Evolutionary conservation across 2,113 vertebrate species (phyloP).

Genomic region (Leptobrachium leishanense): DNA sequence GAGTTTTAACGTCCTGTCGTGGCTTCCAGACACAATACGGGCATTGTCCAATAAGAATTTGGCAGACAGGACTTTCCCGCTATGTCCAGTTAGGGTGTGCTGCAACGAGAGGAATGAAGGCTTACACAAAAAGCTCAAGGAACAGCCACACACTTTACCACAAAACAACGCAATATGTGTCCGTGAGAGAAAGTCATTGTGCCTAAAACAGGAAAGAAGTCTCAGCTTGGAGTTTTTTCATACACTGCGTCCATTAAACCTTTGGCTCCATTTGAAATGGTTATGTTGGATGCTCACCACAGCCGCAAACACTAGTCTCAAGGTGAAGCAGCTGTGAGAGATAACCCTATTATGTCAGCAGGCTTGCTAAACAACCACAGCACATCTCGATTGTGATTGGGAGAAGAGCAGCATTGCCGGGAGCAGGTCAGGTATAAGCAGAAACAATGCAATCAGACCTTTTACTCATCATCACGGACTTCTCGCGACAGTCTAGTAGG

Average conservation of each 20-base stretch:
- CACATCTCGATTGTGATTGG: constrained; percentile 22
- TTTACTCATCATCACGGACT: constrained; percentile 61
- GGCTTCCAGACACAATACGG: constrained; percentile 94
- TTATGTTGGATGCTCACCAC: constrained; percentile 14
- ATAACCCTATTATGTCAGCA: constrained; percentile 22
- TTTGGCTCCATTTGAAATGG: not conserved
- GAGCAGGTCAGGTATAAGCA: not conserved
- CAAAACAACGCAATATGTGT: too few species aligned
- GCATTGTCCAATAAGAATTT: constrained; percentile 95
- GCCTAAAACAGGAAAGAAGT: not conserved
- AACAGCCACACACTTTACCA: not conserved
- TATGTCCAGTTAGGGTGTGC: constrained; percentile 97
- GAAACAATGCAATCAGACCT: constrained; percentile 53
- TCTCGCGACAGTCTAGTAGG: not conserved
- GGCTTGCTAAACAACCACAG: not conserved
- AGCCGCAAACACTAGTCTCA: not conserved
- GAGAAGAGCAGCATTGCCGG: constrained; percentile 21
- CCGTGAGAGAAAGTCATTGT: too few species aligned
- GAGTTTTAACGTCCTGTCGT: constrained; percentile 94
- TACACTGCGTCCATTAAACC: constrained; percentile 13
- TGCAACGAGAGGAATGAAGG: constrained; percentile 56
- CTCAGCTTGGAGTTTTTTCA: constrained; percentile 52
- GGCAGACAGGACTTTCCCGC: constrained; percentile 92
- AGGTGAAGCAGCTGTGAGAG: not conserved
- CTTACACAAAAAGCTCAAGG: not conserved